Conservation (phyloP, 2,888 invertebrate genomes). For the Nemoura dubitans region DNA sequence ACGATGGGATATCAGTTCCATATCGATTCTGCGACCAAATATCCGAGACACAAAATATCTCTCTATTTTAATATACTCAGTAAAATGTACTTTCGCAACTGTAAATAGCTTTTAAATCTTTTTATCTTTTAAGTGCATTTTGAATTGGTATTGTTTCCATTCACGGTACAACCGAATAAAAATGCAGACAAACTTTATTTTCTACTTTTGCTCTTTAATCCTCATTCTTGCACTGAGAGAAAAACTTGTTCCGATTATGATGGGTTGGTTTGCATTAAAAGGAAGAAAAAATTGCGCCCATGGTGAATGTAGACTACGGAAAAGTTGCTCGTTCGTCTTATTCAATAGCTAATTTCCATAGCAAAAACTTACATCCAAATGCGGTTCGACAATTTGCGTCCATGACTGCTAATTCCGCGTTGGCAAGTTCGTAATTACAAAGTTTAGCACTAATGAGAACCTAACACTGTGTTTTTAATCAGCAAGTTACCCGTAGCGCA, state of each 20-base stretch:
- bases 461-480: neutral
- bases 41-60: neutral
- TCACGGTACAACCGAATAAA: neutral
- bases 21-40: neutral
- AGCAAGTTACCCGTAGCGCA: neutral
- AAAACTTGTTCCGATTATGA: neutral
- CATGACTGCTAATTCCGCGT: neutral
- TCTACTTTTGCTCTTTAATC: neutral
- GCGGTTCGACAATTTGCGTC: neutral
- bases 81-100: neutral
- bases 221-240: neutral
- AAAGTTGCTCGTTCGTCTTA: neutral
- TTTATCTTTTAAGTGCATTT: neutral
- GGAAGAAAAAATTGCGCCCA: neutral
- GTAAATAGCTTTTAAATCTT: neutral
- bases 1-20: neutral
- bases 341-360: neutral
- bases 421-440: neutral
- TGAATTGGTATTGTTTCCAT: neutral
- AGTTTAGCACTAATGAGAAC: neutral
- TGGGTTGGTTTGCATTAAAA: conserved; percentile 12
- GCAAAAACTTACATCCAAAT: neutral
- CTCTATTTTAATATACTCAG: neutral
- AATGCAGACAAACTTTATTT: neutral
- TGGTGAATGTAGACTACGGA: neutral